A percentile compares a stretch with the other conserved stretches of the same genome.
Conservation (phyloP, 2,113 vertebrate genomes). For the Anser cygnoides region DNA sequence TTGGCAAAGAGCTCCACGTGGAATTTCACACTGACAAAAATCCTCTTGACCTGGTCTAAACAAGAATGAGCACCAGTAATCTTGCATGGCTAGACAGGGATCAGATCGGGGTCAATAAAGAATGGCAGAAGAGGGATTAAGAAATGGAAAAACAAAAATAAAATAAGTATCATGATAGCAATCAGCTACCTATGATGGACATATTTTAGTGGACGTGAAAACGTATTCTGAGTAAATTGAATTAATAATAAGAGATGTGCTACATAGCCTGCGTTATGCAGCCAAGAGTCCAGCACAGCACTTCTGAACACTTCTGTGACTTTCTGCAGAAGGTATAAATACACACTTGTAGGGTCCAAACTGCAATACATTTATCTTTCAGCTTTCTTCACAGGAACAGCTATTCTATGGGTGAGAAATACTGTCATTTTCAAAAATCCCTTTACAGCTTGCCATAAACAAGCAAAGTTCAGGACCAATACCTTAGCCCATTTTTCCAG, state of each 20-base stretch:
- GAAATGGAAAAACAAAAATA: neutral
- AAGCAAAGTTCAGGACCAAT: neutral
- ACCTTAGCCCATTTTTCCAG: neutral
- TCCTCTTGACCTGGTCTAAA: neutral
- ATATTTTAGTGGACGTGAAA: neutral
- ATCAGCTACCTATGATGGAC: neutral
- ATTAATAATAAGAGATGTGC: neutral
- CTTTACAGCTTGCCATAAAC: neutral
- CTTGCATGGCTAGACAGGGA: rapidly evolving
- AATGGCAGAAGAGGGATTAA: neutral
- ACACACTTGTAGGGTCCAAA: neutral
- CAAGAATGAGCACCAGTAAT: rapidly evolving
- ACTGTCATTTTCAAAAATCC: neutral
- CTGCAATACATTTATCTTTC: neutral
- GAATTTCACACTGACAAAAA: neutral
- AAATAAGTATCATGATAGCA: neutral
- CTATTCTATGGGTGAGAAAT: neutral
- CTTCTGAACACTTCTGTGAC: neutral
- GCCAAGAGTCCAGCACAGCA: neutral
- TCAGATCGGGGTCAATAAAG: neutral
- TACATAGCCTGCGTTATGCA: neutral
- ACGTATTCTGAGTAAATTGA: neutral
- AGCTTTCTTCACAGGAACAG: neutral
- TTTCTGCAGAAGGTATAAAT: neutral
- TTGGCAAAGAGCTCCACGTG: neutral